Conservation (phyloP, 2,888 invertebrate genomes). For the Dynastes tityus region DNA sequence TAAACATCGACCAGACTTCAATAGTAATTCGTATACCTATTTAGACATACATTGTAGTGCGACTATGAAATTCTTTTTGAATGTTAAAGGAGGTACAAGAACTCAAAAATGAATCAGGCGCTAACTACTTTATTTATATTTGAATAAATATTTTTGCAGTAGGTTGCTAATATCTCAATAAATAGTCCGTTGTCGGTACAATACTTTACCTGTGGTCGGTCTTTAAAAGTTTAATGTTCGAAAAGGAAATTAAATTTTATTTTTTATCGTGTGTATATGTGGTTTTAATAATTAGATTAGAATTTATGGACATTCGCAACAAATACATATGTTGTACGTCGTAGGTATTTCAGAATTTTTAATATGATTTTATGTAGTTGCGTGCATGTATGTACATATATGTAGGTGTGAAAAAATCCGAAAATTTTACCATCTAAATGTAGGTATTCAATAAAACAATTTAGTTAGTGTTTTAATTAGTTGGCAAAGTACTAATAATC, state of each 20-base stretch:
- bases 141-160: background rate
- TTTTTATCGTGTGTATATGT: background rate
- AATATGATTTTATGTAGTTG: too few species aligned
- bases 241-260: background rate
- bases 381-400: too few species aligned
- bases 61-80: background rate
- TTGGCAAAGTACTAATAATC: constrained; percentile 36
- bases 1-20: too few species aligned
- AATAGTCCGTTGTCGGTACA: background rate
- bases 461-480: constrained; percentile 33
- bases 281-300: background rate
- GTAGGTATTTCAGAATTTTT: too few species aligned
- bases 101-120: background rate
- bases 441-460: constrained; percentile 6
- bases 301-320: background rate
- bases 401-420: background rate
- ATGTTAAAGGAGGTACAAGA: background rate
- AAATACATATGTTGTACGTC: too few species aligned
- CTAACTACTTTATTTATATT: background rate
- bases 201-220: background rate
- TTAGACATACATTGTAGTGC: background rate
- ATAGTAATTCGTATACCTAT: too few species aligned
- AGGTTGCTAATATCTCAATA: background rate
- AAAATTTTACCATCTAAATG: background rate
- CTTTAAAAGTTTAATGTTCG: background rate